Base-by-base conservation (phyloP, 2,797 vertebrate species). In the Cossypha caffra region DNA sequence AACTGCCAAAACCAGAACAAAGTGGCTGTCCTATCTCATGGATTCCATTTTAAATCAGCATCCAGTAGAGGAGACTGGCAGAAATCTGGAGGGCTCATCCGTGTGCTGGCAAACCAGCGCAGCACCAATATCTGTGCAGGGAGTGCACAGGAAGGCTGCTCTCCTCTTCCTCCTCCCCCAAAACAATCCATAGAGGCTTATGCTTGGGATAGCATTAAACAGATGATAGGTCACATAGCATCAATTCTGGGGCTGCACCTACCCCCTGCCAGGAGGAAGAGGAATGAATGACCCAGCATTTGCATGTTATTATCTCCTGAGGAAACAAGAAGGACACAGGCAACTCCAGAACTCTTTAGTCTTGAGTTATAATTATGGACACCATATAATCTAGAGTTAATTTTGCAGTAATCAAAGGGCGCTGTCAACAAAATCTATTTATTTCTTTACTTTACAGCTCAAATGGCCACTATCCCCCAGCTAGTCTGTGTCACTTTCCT, bases 41-140 rank as follows among this genome's bases (percentile, higher is more conserved):
- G 57, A 48, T 67, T 57, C 23, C 10, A 7, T 62, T 78, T 58
- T 43, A 57, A 78, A 55, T 17, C 40, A 67, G 11, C 18, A 73
- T 12, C 23, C 1, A 1, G 16, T n/a, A 37, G 51, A 62, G 14
- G 21, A 57, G n/a, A 20, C 17, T 31, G 75, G 13, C 29, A 73
- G 63, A 63, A 83, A 31, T 6, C 40, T 62, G 31, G 17, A 24
- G 31, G 28, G 7, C 29, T 82, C 4, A 0, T 31, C 12, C 64
- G 12, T 38, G 37, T 13, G 37, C 21, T 82, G 66, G 12, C n/a
- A 73, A 84, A 84, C 5, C 33, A 55, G 20, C 17, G 9, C 3
- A 5, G 3, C 5, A 3, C 7, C 6, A 0, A 8, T 7, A 12
- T 23, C 59, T 51, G 43, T 1, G 7, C 54, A 35, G 26, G 24